Base-by-base conservation (phyloP, 2,888 invertebrate species). In the Drosophila paracracens region DNA sequence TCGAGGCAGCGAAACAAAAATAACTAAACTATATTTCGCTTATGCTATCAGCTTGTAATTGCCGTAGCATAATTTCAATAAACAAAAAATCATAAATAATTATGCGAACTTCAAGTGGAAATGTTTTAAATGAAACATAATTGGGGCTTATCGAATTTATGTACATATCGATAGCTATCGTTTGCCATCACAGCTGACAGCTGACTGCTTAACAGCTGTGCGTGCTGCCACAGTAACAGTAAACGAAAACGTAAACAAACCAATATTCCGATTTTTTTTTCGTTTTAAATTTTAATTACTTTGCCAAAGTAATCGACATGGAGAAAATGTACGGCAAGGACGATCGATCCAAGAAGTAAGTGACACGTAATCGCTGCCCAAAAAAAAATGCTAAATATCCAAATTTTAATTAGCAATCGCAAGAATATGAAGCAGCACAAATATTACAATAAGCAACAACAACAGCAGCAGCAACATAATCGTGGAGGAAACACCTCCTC, bases 281-380 rank as follows among this genome's bases (percentile, higher is more conserved):
- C 13, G 7, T 8, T 68, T 67, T 67, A 60, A 52, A 76, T 68
- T 68, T 21, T 31, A 50, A 76, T 59, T 63, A 51, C 21, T 38
- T 59, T 13, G 31, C 58, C 46, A 62, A 21, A n/a, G 31, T 29
- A 54, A 10, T 40, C 52, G 52, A 31, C 31, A 25, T 46, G 38
- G 53, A 8, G 51, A 83, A 51, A 63, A 92, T 92, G 92, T 84
- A 85, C 40, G 74, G 76, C 78, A 93, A 92, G 89, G 92, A 93
- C 78, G 90, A 88, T 88, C 91, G 92, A 88, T 89, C 91, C 61
- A 92, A 90, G 76, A 81, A 90, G 92, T 93, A 88, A 89, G 92
- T 83, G 68, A 27, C 21, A 68, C 65, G 70, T 51, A 74, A 81
- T 58, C 64, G n/a, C 27, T 48, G 52, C 13, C 18, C 7, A n/a